Conservation (phyloP, 1,140 invertebrate species). For the Orchesella cincta region DNA sequence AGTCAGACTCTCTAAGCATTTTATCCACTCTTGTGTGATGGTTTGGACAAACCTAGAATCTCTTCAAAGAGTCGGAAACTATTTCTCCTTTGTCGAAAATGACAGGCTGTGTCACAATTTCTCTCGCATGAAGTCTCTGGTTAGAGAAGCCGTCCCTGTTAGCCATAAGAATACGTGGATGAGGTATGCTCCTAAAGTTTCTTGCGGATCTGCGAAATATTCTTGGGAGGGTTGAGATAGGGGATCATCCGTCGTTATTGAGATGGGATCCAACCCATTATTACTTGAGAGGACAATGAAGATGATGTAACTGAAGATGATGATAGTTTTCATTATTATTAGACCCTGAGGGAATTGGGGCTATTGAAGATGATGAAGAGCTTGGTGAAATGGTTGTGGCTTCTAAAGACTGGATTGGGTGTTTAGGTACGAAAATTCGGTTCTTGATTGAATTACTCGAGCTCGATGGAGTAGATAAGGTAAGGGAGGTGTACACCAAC, state of each 20-base stretch:
- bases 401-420: neutral
- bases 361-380: constrained; percentile 1
- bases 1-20: constrained; percentile 37
- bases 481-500: constrained; percentile 56
- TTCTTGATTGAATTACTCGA: constrained; percentile 34
- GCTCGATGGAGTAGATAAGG: constrained; percentile 35
- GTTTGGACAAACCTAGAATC: constrained; percentile 45
- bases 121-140: constrained; percentile 3
- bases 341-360: neutral
- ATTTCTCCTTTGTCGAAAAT: constrained; percentile 33
- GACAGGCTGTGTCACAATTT: neutral
- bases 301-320: neutral
- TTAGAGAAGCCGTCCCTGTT: constrained; percentile 33
- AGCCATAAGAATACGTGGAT: constrained; percentile 43
- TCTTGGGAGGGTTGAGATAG: neutral
- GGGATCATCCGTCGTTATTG: neutral
- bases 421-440: constrained; percentile 42
- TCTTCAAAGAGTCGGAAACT: constrained; percentile 39
- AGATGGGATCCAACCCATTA: neutral
- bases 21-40: constrained; percentile 29
- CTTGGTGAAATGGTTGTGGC: neutral
- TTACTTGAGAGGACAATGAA: neutral
- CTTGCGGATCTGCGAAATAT: neutral
- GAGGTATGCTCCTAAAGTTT: constrained; percentile 37
- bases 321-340: too few species aligned